A percentile compares a stretch with the other conserved stretches of the same genome.
Conservation (phyloP, 2,797 vertebrate genomes). For the Odontamblyopus rebecca region DNA sequence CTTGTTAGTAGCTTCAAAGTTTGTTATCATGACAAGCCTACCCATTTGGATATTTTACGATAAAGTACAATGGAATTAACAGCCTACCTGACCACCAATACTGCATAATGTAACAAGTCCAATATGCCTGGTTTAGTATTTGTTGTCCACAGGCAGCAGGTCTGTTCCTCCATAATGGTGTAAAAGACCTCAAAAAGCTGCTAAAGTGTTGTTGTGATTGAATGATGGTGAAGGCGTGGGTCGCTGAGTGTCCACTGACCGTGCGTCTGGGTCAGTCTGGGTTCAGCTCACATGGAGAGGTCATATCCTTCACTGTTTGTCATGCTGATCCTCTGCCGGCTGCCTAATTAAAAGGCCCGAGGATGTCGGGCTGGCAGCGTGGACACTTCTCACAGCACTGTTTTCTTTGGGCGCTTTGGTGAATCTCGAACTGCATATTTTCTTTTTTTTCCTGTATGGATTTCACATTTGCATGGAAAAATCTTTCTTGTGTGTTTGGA, state of each 20-base stretch:
- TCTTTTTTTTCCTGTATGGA: conserved; percentile 79
- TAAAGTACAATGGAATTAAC: too few relatives aligned
- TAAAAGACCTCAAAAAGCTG: neutral
- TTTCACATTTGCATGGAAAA: conserved; percentile 84
- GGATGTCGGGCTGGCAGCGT: conserved; percentile 59
- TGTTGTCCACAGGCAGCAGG: neutral
- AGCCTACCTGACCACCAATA: too few relatives aligned
- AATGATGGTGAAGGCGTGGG: conserved; percentile 32
- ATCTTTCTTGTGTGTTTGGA: conserved; percentile 81
- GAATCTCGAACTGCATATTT: conserved; percentile 72
- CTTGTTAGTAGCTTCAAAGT: too few relatives aligned
- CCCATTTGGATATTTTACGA: too few relatives aligned
- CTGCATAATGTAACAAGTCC: neutral
- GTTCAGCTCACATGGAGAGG: conserved; percentile 71
- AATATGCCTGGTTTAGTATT: neutral
- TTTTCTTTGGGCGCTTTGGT: conserved; percentile 72
- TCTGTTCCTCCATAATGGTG: neutral
- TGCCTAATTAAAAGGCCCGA: conserved; percentile 72
- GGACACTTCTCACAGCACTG: conserved; percentile 68
- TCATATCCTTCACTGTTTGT: conserved; percentile 77
- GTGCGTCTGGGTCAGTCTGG: conserved; percentile 55
- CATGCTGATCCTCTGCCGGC: conserved; percentile 74
- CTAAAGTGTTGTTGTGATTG: conserved; percentile 2
- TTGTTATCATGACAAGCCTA: too few relatives aligned
- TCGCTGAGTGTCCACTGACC: conserved; percentile 51